These are phyloP conservation scores for Eurystomus glaucurus DNA, from an alignment of 2,797 vertebrate genomes.

Conservation along the genomic window DNA sequence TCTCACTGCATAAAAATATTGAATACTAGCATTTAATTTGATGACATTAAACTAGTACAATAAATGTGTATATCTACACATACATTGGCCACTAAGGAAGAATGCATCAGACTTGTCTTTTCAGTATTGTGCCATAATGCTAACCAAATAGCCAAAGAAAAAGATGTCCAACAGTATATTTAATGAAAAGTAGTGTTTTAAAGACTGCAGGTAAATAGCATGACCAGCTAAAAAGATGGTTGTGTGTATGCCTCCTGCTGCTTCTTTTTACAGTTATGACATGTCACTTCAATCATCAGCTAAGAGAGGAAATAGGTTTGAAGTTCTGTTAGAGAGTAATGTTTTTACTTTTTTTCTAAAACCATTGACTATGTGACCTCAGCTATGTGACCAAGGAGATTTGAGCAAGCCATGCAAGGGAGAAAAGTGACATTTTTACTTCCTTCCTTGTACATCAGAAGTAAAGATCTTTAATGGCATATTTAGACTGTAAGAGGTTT, in stretches of 20 bases:
- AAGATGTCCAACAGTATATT: background rate
- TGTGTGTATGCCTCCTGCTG: fast-evolving
- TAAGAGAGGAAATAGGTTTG: background rate
- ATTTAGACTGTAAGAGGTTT: background rate
- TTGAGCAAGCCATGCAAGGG: background rate
- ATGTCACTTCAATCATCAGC: background rate
- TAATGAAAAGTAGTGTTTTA: background rate
- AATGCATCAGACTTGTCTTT: background rate
- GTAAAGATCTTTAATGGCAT: background rate
- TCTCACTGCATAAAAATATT: background rate
- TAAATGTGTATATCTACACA: background rate
- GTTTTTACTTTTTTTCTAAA: background rate
- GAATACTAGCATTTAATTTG: background rate
- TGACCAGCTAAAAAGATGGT: background rate
- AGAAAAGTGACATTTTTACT: background rate
- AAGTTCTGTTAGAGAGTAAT: background rate
- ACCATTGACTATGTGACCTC: background rate
- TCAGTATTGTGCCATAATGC: background rate
- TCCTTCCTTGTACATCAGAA: background rate
- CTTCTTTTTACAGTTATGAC: background rate
- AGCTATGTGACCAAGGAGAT: background rate
- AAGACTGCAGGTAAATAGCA: background rate
- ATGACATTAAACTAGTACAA: background rate
- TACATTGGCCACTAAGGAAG: background rate
- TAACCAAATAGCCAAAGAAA: background rate